These are phyloP conservation scores for Lasioglossum albipes DNA, from an alignment of 1,140 invertebrate species.

Conservation along the genomic window DNA sequence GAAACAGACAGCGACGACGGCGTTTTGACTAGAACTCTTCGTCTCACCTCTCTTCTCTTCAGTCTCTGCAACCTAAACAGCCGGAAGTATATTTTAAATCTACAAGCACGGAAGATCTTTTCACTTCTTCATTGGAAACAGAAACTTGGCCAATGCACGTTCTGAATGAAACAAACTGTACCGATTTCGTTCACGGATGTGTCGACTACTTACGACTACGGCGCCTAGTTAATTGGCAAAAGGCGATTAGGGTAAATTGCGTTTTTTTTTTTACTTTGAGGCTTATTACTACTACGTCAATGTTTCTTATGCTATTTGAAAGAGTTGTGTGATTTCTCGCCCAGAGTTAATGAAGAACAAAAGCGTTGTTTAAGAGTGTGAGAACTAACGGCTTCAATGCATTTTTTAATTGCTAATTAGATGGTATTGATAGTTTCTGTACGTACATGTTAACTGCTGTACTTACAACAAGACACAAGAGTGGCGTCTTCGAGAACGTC, in stretches of 20 bases:
- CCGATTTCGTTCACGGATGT: not conserved
- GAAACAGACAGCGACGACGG: not conserved
- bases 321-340: not conserved
- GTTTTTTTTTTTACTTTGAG: not conserved
- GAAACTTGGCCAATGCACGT: too few relatives aligned
- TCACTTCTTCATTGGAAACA: not conserved
- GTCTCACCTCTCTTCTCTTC: not conserved
- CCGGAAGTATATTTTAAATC: slow-evolving; percentile 17
- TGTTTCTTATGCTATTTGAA: not conserved
- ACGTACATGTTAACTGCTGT: not conserved
- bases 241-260: not conserved
- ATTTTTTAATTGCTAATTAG: not conserved
- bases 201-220: too few relatives aligned
- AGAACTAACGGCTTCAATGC: not conserved
- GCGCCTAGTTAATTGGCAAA: not conserved
- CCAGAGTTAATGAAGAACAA: not conserved
- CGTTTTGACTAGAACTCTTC: not conserved
- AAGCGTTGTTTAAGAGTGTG: not conserved
- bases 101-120: not conserved
- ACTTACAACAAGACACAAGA: not conserved
- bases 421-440: not conserved
- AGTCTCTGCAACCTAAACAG: slow-evolving; percentile 18
- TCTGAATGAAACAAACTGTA: not conserved
- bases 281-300: not conserved
- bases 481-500: too few relatives aligned